Conservation (phyloP, 2,797 vertebrate genomes). For the Trachops cirrhosus region DNA sequence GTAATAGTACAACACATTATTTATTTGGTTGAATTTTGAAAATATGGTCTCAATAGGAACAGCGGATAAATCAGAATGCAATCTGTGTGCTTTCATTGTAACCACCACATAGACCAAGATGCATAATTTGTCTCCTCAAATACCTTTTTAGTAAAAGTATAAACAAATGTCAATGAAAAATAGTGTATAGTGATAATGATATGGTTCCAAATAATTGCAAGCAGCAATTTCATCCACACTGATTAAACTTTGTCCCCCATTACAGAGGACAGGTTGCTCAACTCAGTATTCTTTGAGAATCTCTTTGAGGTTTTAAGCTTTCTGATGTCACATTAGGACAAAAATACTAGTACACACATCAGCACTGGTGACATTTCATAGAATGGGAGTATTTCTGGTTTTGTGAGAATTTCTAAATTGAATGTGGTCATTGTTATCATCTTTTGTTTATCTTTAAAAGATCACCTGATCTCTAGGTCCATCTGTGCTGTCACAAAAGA, state of each 20-base stretch:
- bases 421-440: not conserved
- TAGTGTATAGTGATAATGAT: not conserved
- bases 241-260: constrained; percentile 3
- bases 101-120: not conserved
- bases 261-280: constrained; percentile 30
- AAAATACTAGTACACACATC: not conserved
- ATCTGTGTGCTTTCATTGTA: constrained; percentile 19
- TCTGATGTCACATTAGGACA: constrained; percentile 18
- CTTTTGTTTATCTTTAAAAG: constrained; percentile 39
- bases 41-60: constrained; percentile 40
- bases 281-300: constrained; percentile 55
- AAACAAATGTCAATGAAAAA: constrained; percentile 24
- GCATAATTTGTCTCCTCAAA: not conserved
- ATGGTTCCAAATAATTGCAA: constrained; percentile 14
- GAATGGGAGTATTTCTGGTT: not conserved
- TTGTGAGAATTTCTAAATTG: constrained; percentile 42
- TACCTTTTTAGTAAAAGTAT: constrained; percentile 8
- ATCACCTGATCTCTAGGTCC: not conserved
- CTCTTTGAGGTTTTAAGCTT: constrained; percentile 37
- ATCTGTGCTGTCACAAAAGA: not conserved
- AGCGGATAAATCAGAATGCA: not conserved
- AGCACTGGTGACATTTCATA: constrained; percentile 5
- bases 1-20: not conserved
- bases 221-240: constrained; percentile 38
- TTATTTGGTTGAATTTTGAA: constrained; percentile 53